Evolutionary conservation across 2,888 invertebrate genomes (phyloP).

Genomic region (Gibbula magus): DNA sequence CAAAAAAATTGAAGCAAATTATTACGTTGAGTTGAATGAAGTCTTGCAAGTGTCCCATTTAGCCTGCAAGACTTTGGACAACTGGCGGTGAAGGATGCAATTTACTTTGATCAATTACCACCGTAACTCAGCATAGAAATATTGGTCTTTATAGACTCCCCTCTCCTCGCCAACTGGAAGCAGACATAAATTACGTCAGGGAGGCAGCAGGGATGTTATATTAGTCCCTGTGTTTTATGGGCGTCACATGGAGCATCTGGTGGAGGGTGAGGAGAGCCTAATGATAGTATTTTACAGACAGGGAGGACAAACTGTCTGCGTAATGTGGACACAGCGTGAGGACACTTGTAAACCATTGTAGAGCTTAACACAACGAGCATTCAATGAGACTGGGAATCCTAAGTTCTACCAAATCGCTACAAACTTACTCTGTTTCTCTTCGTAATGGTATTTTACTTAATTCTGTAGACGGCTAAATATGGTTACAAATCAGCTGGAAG

Average conservation of each 20-base stretch:
- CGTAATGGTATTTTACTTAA: no score
- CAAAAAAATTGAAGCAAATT: no score
- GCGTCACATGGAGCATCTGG: background rate
- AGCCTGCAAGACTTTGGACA: background rate
- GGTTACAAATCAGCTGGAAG: no score
- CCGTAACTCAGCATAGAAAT: constrained; percentile 13
- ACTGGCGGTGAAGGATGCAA: background rate
- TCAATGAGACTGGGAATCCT: no score
- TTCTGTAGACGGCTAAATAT: no score
- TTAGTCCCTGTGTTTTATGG: background rate
- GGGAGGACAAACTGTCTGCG: background rate
- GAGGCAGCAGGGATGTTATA: background rate
- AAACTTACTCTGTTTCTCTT: no score
- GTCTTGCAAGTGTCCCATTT: background rate
- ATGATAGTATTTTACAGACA: background rate
- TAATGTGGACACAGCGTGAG: background rate
- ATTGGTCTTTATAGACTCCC: background rate
- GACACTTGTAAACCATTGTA: no score
- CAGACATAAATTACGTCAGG: constrained; percentile 6
- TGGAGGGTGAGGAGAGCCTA: background rate
- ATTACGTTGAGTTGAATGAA: no score
- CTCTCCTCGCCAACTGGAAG: background rate
- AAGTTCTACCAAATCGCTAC: no score
- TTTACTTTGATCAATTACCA: constrained; percentile 12
- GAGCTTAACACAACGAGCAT: no score